Percentiles rank a stretch among this genome's conserved stretches.
Evolutionary conservation across 2,797 vertebrate species (phyloP).

Genomic region (Typhlichthys eigenmanni): DNA sequence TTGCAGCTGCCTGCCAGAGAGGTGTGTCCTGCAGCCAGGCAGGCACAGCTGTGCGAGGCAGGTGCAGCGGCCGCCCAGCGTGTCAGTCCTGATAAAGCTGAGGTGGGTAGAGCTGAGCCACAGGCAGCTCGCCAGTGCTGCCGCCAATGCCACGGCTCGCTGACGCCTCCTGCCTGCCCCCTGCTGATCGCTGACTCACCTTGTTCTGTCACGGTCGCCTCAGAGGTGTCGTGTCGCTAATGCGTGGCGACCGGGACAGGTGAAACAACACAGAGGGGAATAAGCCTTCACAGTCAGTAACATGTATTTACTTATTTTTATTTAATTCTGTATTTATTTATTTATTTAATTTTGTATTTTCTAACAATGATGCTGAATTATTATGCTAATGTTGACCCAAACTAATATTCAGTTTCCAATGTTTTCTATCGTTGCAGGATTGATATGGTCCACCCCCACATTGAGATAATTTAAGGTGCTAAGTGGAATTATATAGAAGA

Average conservation of each 20-base stretch:
- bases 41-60: conserved; percentile 50
- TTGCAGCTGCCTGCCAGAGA: conserved; percentile 43
- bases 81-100: conserved; percentile 55
- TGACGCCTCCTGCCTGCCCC: conserved; percentile 8
- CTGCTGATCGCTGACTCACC: conserved; percentile 16
- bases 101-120: conserved; percentile 44
- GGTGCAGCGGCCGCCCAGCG: conserved; percentile 41
- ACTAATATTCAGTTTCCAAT: conserved; percentile 7
- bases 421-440: no score
- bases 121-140: conserved; percentile 32
- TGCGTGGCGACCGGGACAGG: neutral
- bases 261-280: no score
- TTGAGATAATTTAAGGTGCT: neutral
- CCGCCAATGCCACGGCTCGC: conserved; percentile 39
- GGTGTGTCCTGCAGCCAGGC: conserved; percentile 5
- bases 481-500: neutral
- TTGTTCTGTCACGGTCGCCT: conserved; percentile 21
- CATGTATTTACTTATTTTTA: no score
- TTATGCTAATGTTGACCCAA: neutral
- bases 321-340: no score
- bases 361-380: conserved; percentile 7
- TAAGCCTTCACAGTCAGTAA: no score
- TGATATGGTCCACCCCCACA: no score
- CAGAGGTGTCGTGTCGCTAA: conserved; percentile 23
- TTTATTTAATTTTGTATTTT: no score